Base-by-base conservation (phyloP, 2,113 vertebrate genomes). In the Pimephales promelas region DNA sequence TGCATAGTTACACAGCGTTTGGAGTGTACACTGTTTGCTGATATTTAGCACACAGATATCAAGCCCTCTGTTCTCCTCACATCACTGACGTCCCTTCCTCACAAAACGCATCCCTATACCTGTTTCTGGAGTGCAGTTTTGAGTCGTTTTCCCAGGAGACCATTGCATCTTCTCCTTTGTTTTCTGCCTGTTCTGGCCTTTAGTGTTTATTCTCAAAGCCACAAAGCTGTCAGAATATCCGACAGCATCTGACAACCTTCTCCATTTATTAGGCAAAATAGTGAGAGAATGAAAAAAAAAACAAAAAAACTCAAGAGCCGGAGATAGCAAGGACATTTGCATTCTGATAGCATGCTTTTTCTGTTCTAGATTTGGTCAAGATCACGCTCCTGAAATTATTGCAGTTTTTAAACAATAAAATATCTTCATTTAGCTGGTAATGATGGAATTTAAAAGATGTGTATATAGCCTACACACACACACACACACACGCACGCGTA, bases 191-290 rank as follows among this genome's bases (percentile, higher is more conserved):
- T 84, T 26, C 68, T 66, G 72, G 82, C 47, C 72, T 59, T 61
- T 72, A 76, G 62, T 78, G 70, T 86, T 86, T 86, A 77, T 76
- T 81, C 28, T 81, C 61, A 77, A 28, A 84, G 59, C 76, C 14
- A 62, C 81, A 73, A 61, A 56, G 82, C 82, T 81, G 70, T 83
- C 81, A 79, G 81, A 36, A 82, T 59, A 87, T 79, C 49, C 72
- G 70, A 84, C 82, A 82, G 73, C 72, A 79, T 82, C 76, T 83
- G 49, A 75, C 83, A 84, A 81, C 61, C n/a, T 36, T 82, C 73
- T 62, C 72, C 66, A 56, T 54, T 73, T 80, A 81, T 82, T 72
- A 85, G 68, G 40, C 59, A 75, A 79, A 59, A 82, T 61, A 31
- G 43, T 36, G 71, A 10, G 0, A 0, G n/a, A n/a, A n/a, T n/a